phyloP scores from a whole-genome alignment of 2,888 invertebrate genomes.

The Sminthurides aquaticus region DNA sequence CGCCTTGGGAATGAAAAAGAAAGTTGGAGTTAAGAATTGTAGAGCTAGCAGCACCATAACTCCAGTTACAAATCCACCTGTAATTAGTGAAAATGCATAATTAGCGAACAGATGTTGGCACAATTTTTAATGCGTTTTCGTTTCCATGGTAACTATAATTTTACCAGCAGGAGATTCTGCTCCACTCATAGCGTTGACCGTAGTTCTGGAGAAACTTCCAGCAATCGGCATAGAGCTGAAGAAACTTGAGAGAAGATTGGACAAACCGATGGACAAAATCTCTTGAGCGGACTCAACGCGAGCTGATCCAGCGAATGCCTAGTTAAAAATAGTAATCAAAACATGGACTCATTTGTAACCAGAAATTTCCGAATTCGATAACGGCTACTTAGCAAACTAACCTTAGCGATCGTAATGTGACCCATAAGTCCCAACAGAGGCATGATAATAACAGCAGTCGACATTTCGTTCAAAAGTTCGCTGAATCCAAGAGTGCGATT shows the following conservation, averaged over 20 bases:
- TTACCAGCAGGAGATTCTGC: slow-evolving; percentile 27
- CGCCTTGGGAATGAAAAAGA: slow-evolving; percentile 76
- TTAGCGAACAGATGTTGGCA: slow-evolving; percentile 15
- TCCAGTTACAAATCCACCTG: slow-evolving; percentile 52
- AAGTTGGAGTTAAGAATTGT: slow-evolving; percentile 75
- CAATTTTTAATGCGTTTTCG: not conserved
- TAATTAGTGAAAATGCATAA: not conserved
- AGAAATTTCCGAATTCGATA: too few species aligned
- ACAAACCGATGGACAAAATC: slow-evolving; percentile 16
- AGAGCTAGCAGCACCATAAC: slow-evolving; percentile 70
- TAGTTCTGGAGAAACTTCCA: slow-evolving; percentile 33
- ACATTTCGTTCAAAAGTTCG: slow-evolving; percentile 68
- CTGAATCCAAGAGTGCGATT: slow-evolving; percentile 55
- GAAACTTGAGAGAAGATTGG: slow-evolving; percentile 23
- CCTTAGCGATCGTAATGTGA: slow-evolving; percentile 64
- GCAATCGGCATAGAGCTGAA: slow-evolving; percentile 36
- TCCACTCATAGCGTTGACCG: slow-evolving; percentile 33
- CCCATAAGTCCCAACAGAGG: slow-evolving; percentile 73
- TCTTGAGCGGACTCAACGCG: slow-evolving; percentile 38
- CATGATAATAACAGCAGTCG: slow-evolving; percentile 75
- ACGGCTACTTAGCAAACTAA: slow-evolving; percentile 57
- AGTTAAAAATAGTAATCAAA: not conserved
- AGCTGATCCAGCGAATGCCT: slow-evolving; percentile 30
- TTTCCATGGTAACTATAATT: not conserved
- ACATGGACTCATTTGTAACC: not conserved